Evolutionary conservation across 2,888 invertebrate genomes (phyloP).

Genomic region (Xestia xanthographa): DNA sequence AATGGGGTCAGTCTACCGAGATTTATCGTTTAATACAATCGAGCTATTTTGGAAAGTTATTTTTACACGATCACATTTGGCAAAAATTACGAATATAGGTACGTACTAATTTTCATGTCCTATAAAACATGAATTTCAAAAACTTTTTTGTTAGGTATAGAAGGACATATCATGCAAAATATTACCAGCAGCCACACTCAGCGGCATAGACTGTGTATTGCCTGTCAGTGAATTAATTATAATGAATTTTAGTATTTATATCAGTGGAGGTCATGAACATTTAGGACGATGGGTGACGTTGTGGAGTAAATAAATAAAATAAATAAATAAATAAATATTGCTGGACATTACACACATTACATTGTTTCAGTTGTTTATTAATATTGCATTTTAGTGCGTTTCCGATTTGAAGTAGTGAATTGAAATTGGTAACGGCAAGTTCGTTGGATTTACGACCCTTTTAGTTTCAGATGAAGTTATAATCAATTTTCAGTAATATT

Average conservation of each 20-base stretch:
- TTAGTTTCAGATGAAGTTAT: neutral
- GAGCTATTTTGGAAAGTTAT: neutral
- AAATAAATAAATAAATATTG: too few relatives aligned
- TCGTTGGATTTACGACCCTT: neutral
- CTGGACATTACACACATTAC: too few relatives aligned
- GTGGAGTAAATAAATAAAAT: too few relatives aligned
- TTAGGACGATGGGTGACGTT: neutral
- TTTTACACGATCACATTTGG: neutral
- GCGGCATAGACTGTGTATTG: neutral
- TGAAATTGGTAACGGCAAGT: neutral
- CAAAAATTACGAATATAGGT: neutral
- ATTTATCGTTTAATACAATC: constrained; percentile 22
- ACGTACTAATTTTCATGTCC: neutral
- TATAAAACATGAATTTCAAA: neutral
- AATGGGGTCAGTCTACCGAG: neutral
- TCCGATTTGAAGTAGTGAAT: neutral
- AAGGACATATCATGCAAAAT: neutral
- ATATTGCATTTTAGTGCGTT: neutral
- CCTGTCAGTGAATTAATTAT: neutral
- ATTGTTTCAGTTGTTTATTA: neutral
- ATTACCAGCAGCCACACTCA: too few relatives aligned
- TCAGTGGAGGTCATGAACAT: neutral
- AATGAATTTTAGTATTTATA: neutral
- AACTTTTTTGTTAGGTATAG: neutral
- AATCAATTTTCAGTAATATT: neutral